phyloP scores from a whole-genome alignment of 2,888 invertebrate species.

The Hypselothyrea guttata region DNA sequence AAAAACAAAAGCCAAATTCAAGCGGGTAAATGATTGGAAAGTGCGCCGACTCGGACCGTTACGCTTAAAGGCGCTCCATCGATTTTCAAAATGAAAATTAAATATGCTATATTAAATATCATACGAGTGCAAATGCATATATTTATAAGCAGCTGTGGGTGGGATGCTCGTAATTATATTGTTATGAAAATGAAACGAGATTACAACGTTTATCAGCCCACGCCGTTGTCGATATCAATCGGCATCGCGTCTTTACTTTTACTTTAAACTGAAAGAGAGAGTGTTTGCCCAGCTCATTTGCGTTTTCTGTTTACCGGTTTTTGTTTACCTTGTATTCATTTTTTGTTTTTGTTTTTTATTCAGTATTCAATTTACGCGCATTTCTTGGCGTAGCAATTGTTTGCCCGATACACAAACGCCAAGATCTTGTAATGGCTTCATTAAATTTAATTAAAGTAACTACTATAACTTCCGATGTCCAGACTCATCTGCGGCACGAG shows the following conservation, averaged over 20 bases:
- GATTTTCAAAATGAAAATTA: conserved; percentile 25
- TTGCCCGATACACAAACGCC: conserved; percentile 19
- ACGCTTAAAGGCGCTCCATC: conserved; percentile 25
- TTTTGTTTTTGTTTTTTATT: conserved; percentile 23
- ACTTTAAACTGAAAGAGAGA: conserved; percentile 79
- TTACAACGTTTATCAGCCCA: conserved; percentile 29
- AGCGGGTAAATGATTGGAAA: conserved; percentile 64
- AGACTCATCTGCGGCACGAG: conserved; percentile 48
- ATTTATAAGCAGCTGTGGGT: background rate
- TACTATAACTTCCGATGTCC: conserved; percentile 58
- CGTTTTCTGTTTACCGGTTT: conserved; percentile 74
- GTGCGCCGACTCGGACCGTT: conserved; percentile 51
- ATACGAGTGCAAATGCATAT: background rate
- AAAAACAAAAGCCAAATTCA: background rate
- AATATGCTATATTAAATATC: conserved; percentile 17
- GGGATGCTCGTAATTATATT: conserved; percentile 12
- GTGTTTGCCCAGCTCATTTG: conserved; percentile 73
- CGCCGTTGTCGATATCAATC: conserved; percentile 19
- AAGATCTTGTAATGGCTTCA: conserved; percentile 52
- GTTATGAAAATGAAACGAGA: conserved; percentile 22
- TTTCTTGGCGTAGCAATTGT: conserved; percentile 48
- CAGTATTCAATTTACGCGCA: conserved; percentile 49
- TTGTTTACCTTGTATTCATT: conserved; percentile 6
- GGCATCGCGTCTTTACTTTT: conserved; percentile 68
- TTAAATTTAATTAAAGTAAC: conserved; percentile 70